phyloP scores from a whole-genome alignment of 2,888 invertebrate species.

The Aleiodes alternator region DNA sequence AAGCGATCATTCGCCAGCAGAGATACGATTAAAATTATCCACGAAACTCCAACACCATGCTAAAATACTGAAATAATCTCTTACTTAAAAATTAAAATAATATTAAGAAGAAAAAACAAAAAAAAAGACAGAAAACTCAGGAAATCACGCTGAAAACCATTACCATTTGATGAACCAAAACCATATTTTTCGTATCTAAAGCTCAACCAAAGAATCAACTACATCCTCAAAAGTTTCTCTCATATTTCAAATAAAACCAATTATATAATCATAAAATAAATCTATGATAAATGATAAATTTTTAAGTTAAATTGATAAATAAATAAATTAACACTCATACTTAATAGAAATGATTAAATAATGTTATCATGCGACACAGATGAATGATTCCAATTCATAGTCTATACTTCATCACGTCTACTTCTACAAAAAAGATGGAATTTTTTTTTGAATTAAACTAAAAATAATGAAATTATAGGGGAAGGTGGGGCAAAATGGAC shows the following conservation, averaged over 20 bases:
- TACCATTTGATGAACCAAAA: slow-evolving; percentile 62
- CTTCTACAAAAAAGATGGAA: not conserved
- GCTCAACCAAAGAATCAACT: slow-evolving; percentile 48
- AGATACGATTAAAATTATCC: slow-evolving; percentile 48
- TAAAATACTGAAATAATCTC: slow-evolving; percentile 55
- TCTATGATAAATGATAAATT: slow-evolving; percentile 39
- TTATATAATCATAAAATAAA: slow-evolving; percentile 41
- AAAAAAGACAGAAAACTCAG: slow-evolving; percentile 45
- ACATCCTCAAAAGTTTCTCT: slow-evolving; percentile 3
- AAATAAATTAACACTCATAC: slow-evolving; percentile 40
- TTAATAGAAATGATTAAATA: slow-evolving; percentile 21
- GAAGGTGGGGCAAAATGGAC: too few species aligned
- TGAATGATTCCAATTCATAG: slow-evolving; percentile 47
- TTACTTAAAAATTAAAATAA: slow-evolving; percentile 11
- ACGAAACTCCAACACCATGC: slow-evolving; percentile 63
- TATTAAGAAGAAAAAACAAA: slow-evolving; percentile 33
- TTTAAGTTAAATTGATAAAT: slow-evolving; percentile 41
- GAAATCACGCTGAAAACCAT: slow-evolving; percentile 57
- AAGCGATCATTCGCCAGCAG: slow-evolving; percentile 38
- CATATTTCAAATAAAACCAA: slow-evolving; percentile 39
- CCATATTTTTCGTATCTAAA: slow-evolving; percentile 50
- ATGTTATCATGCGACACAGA: slow-evolving; percentile 35
- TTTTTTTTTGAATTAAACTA: slow-evolving; percentile 8
- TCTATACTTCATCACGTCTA: too few species aligned
- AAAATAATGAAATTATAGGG: slow-evolving; percentile 6